Evolutionary conservation across 2,797 vertebrate genomes (phyloP).

Genomic region (Loriculus beryllinus): DNA sequence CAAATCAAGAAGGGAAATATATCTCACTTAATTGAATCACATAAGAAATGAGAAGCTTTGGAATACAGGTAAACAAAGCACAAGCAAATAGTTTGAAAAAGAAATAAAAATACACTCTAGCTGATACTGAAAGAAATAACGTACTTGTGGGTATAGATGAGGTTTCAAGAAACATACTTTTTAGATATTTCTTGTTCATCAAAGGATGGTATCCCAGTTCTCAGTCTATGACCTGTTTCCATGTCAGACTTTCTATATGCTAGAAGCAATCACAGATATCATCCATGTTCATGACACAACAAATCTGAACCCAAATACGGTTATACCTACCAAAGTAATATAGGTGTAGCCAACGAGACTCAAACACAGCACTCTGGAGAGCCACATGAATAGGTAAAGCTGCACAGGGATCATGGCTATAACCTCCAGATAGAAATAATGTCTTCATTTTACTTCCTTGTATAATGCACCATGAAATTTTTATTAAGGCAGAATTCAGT

Average conservation of each 20-base stretch:
- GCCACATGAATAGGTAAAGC: neutral
- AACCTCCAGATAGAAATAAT: neutral
- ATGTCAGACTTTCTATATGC: neutral
- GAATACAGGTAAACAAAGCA: neutral
- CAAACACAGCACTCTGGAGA: neutral
- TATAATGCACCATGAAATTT: neutral
- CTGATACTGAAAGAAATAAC: neutral
- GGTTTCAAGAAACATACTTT: neutral
- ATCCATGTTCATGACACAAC: neutral
- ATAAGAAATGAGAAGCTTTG: neutral
- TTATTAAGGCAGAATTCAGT: neutral
- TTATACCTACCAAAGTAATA: neutral
- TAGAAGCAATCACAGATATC: neutral
- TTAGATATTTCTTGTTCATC: neutral
- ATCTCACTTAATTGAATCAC: neutral
- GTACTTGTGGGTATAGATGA: neutral
- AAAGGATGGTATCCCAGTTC: neutral
- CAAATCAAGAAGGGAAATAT: neutral
- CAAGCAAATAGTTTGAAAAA: neutral
- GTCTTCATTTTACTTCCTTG: neutral
- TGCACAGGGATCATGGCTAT: neutral
- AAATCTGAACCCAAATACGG: neutral
- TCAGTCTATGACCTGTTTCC: neutral
- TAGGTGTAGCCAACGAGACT: rapidly evolving
- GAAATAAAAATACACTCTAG: neutral